These are phyloP conservation scores for Crax fasciolata DNA, from an alignment of 2,797 vertebrate species.

Conservation along the genomic window DNA sequence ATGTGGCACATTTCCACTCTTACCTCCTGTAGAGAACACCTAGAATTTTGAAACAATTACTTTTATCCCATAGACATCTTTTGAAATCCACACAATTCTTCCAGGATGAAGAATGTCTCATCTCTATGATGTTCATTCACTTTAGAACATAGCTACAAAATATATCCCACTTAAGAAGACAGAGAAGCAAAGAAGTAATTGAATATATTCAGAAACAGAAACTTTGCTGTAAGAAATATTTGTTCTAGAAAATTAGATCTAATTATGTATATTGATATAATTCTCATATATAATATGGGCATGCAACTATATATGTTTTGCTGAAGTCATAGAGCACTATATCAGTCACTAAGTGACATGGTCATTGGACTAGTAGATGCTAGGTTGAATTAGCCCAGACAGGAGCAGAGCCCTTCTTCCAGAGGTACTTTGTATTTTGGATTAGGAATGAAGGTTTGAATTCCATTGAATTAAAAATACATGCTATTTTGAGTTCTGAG, in stretches of 20 bases:
- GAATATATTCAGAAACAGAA: not conserved
- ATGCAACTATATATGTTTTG: not conserved
- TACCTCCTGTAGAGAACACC: not conserved
- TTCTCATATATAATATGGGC: not conserved
- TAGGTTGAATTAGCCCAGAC: not conserved
- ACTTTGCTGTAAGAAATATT: not conserved
- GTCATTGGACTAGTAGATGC: not conserved
- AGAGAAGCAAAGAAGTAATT: not conserved
- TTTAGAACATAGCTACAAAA: conserved; percentile 16
- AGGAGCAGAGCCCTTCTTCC: not conserved
- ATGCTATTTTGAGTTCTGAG: not conserved
- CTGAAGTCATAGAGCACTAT: not conserved
- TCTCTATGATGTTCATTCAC: conserved; percentile 28
- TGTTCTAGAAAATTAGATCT: not conserved
- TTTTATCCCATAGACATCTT: conserved; percentile 49
- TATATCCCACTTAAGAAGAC: not conserved
- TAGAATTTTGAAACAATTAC: conserved; percentile 43
- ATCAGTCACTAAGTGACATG: not conserved
- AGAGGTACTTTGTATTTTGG: not conserved
- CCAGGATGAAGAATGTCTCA: not conserved
- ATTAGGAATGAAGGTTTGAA: not conserved
- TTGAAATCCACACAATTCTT: conserved; percentile 57
- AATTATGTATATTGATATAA: not conserved
- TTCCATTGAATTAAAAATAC: not conserved
- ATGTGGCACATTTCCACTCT: not conserved